Percentiles rank a stretch among this genome's conserved stretches.
These are phyloP conservation scores for Dipodomys ordii DNA, from an alignment of 2,113 vertebrate genomes.

Conservation along the genomic window DNA sequence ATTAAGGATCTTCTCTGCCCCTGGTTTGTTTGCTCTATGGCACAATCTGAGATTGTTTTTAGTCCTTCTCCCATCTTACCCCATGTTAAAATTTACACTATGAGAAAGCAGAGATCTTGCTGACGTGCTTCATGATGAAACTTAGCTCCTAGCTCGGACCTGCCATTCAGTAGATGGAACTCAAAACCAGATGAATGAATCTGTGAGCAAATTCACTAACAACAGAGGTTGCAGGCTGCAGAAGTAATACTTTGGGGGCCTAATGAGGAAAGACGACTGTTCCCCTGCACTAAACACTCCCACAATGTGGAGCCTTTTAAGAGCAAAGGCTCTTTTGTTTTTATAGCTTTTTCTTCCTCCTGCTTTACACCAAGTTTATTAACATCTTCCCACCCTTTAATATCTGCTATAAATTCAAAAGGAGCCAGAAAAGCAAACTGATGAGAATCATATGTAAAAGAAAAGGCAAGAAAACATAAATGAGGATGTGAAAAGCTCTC, in stretches of 20 bases:
- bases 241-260: background rate
- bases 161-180: background rate
- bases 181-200: background rate
- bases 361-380: conserved; percentile 62
- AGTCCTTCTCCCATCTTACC: background rate
- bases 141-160: background rate
- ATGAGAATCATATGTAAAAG: conserved; percentile 60
- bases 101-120: background rate
- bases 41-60: background rate
- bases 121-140: background rate
- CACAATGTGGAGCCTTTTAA: background rate
- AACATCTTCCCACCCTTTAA: conserved; percentile 64
- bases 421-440: conserved; percentile 58
- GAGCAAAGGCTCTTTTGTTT: conserved; percentile 32
- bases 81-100: background rate
- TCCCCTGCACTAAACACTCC: background rate
- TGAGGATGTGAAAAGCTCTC: conserved; percentile 49
- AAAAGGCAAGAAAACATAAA: conserved; percentile 58
- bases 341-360: conserved; percentile 48
- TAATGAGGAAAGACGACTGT: conserved; percentile 21
- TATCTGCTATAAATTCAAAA: conserved; percentile 68
- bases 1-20: background rate
- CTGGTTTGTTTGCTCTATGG: background rate
- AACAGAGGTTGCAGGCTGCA: background rate
- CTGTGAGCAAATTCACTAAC: background rate